Percentiles rank a stretch among this genome's conserved stretches.
Conservation (phyloP, 2,888 invertebrate genomes). For the Gastracanthus pulcherrimus region DNA sequence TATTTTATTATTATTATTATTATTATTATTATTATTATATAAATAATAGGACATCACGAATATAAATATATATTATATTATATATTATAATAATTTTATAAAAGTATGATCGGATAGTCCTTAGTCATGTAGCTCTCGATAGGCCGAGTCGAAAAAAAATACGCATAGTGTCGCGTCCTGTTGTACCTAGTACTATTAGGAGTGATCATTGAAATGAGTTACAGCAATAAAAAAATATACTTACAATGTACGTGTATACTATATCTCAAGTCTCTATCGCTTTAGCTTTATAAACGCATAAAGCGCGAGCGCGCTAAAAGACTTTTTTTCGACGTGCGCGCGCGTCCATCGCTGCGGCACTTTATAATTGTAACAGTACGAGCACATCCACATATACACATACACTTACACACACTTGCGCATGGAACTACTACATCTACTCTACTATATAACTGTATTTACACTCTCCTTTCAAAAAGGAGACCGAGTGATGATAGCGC, state of each 20-base stretch:
- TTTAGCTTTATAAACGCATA: constrained; percentile 66
- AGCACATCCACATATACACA: constrained; percentile 26
- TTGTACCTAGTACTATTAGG: constrained; percentile 74
- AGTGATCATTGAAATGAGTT: constrained; percentile 60
- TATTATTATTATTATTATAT: constrained; percentile 65
- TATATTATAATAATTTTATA: constrained; percentile 51
- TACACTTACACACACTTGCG: not conserved
- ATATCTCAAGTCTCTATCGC: constrained; percentile 62
- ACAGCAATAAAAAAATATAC: constrained; percentile 32
- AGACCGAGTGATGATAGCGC: constrained; percentile 12
- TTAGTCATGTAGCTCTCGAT: constrained; percentile 57
- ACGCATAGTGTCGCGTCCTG: constrained; percentile 63
- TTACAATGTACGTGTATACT: constrained; percentile 36
- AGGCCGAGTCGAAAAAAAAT: constrained; percentile 34
- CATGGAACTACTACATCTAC: constrained; percentile 18
- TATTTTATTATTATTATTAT: constrained; percentile 66
- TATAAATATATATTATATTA: constrained; percentile 51
- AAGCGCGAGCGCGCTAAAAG: constrained; percentile 60
- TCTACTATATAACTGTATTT: not conserved
- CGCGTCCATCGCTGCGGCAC: constrained; percentile 24
- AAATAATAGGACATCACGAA: constrained; percentile 50
- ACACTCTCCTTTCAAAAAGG: constrained; percentile 45
- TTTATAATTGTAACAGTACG: constrained; percentile 39
- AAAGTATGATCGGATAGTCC: constrained; percentile 54
- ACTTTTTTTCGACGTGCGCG: constrained; percentile 41